Percentiles rank a stretch among this genome's conserved stretches.
Conservation (phyloP, 2,888 invertebrate species). For the Tinea pellionella region DNA sequence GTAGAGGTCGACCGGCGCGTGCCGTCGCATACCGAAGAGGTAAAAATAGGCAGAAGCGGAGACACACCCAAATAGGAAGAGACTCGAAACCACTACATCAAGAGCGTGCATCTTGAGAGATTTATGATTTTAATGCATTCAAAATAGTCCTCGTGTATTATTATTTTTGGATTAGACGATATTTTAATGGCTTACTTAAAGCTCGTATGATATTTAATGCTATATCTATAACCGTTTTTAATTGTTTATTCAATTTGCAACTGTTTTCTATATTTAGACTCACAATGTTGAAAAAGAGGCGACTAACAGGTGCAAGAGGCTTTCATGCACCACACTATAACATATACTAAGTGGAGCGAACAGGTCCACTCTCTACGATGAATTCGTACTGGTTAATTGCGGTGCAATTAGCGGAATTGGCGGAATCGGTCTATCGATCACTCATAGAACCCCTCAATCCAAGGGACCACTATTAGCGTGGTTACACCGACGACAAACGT, state of each 20-base stretch:
- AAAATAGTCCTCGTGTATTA: neutral
- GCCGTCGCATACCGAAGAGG: conserved; percentile 40
- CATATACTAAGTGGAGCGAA: conserved; percentile 66
- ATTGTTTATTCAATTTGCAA: neutral
- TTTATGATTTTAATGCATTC: neutral
- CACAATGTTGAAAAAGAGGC: neutral
- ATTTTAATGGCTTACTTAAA: too few species aligned
- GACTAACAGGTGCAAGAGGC: conserved; percentile 4
- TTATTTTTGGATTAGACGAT: too few species aligned
- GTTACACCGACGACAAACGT: conserved; percentile 3
- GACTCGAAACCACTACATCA: neutral
- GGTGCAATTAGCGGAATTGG: conserved; percentile 47
- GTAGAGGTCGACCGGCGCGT: conserved; percentile 39
- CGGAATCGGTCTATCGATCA: conserved; percentile 17
- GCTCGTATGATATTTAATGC: too few species aligned
- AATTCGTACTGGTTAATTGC: conserved; percentile 59
- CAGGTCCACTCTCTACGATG: conserved; percentile 57
- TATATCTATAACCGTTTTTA: too few species aligned
- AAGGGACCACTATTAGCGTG: neutral
- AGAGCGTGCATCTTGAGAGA: neutral
- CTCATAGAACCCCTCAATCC: neutral
- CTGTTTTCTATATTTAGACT: neutral
- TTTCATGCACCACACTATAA: conserved; percentile 43
- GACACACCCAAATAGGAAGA: conserved; percentile 41
- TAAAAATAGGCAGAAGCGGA: conserved; percentile 46